Conservation (phyloP, 2,888 invertebrate genomes). For the Phrixothrix hirtus region DNA sequence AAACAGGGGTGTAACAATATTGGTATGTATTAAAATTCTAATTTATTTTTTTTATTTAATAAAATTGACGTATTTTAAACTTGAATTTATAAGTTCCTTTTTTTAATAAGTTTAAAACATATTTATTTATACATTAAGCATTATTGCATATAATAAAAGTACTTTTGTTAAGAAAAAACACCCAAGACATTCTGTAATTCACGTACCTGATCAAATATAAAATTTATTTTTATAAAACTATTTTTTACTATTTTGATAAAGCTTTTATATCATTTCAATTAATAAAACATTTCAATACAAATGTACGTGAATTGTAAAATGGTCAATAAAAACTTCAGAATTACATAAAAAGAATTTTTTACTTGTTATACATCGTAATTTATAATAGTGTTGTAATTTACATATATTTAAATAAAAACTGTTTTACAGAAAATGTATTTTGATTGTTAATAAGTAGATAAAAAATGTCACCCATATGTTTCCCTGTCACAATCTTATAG, state of each 20-base stretch:
- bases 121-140: constrained; percentile 1
- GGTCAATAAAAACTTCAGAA: constrained; percentile 2
- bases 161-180: no score
- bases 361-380: constrained; percentile 20
- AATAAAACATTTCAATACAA: not conserved
- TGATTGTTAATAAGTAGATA: no score
- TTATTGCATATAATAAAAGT: constrained; percentile 6
- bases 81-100: no score
- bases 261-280: not conserved
- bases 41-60: no score
- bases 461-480: no score
- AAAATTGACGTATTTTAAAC: no score
- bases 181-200: constrained; percentile 18
- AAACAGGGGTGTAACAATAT: constrained; percentile 5
- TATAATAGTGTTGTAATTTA: constrained; percentile 25
- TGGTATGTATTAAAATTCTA: no score
- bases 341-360: constrained; percentile 13
- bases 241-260: no score
- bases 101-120: no score
- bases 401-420: constrained; percentile 25
- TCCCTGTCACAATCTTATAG: no score
- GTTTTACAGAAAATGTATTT: no score
- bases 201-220: constrained; percentile 13
- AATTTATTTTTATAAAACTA: constrained; percentile 1
- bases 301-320: constrained; percentile 25